Conservation (phyloP, 2,113 vertebrate genomes). For the Heptranchias perlo region DNA sequence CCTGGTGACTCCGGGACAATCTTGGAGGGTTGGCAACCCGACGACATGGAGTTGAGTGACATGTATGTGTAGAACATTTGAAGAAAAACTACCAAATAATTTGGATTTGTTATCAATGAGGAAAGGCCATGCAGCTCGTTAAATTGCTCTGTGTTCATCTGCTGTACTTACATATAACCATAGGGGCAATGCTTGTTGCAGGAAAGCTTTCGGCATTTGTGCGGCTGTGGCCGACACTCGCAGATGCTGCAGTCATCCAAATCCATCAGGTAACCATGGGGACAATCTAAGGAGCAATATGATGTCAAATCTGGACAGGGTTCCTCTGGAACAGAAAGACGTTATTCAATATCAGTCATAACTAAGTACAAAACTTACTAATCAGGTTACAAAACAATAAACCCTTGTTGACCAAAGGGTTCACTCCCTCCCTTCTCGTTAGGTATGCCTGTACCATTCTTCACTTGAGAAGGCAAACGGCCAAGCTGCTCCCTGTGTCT, state of each 20-base stretch:
- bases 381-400: not conserved
- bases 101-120: not conserved
- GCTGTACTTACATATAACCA: constrained; percentile 64
- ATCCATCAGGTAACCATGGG: constrained; percentile 60
- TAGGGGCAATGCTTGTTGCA: constrained; percentile 69
- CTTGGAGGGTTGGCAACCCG: not conserved
- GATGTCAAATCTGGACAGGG: constrained; percentile 60
- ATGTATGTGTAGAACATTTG: not conserved
- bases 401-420: not conserved
- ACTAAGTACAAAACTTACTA: not conserved
- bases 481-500: not conserved
- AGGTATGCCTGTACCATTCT: not conserved
- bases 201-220: constrained; percentile 60
- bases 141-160: not conserved
- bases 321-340: constrained; percentile 57
- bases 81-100: not conserved
- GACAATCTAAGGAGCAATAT: constrained; percentile 61
- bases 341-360: not conserved
- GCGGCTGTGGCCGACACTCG: constrained; percentile 53
- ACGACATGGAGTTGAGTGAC: not conserved
- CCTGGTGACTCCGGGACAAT: not conserved
- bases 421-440: not conserved
- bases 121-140: not conserved
- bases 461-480: not conserved
- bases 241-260: constrained; percentile 65